phyloP scores from a whole-genome alignment of 2,797 vertebrate genomes.

The Eleutherodactylus coqui region DNA sequence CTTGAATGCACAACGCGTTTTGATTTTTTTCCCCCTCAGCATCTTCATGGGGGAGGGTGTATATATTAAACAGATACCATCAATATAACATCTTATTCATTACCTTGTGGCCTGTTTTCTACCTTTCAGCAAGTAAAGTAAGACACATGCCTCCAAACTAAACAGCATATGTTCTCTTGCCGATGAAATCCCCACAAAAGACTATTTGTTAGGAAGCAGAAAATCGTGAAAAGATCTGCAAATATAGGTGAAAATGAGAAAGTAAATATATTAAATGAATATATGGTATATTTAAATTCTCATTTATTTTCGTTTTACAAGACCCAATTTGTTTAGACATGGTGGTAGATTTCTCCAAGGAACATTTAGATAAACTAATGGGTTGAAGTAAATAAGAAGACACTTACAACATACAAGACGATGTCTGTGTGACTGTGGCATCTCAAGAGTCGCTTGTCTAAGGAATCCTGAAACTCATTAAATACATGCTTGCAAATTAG shows the following conservation, averaged over 20 bases:
- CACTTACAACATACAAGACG: neutral
- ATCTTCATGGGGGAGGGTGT: neutral
- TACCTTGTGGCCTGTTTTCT: neutral
- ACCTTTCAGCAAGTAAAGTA: slow-evolving; percentile 2
- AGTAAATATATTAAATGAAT: neutral
- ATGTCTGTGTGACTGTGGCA: neutral
- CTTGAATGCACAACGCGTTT: neutral
- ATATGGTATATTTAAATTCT: neutral
- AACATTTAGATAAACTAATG: slow-evolving; percentile 38
- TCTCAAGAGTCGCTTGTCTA: neutral
- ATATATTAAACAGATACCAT: too few species aligned
- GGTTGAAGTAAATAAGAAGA: neutral
- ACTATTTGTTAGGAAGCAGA: neutral
- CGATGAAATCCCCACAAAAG: neutral
- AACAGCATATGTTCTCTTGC: neutral
- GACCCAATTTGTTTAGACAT: neutral
- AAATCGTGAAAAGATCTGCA: neutral
- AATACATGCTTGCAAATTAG: neutral
- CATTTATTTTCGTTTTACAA: neutral
- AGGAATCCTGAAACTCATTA: neutral
- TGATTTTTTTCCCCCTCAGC: neutral
- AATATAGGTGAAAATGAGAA: neutral
- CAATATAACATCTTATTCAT: slow-evolving; percentile 28
- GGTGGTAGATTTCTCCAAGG: neutral
- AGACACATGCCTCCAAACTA: neutral